A percentile compares a stretch with the other conserved stretches of the same genome.
These are phyloP conservation scores for Nycticryphes semicollaris DNA, from an alignment of 2,113 vertebrate species.

Conservation along the genomic window DNA sequence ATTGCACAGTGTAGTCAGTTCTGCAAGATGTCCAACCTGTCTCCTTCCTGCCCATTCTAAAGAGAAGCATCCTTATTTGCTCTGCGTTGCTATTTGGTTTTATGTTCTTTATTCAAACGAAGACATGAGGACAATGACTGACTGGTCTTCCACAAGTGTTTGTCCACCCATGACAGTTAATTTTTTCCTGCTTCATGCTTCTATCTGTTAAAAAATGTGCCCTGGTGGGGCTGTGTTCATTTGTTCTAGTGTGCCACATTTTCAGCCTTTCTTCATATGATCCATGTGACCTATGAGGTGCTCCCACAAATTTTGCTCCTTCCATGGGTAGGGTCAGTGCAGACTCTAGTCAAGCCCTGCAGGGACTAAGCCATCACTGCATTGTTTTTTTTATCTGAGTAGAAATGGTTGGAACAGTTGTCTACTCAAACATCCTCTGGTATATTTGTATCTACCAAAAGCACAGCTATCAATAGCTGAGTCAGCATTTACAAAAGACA, in stretches of 20 bases:
- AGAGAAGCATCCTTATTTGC: not conserved
- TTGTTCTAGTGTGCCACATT: not conserved
- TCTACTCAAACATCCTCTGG: not conserved
- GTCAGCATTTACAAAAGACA: not conserved
- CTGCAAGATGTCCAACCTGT: not conserved
- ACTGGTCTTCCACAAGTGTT: not conserved
- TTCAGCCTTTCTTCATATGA: not conserved
- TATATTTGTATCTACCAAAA: not conserved
- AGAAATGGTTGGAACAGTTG: not conserved
- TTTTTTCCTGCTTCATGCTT: not conserved
- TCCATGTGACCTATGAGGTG: fast-evolving
- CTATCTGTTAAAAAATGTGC: not conserved
- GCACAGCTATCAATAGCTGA: not conserved
- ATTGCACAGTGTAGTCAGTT: not conserved
- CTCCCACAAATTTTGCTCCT: fast-evolving
- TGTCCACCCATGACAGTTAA: not conserved
- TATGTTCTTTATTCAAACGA: not conserved
- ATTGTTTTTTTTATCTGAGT: not conserved
- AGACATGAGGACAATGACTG: not conserved
- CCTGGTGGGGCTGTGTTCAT: not conserved
- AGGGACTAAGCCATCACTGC: not conserved
- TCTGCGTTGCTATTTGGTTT: not conserved
- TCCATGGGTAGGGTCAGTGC: not conserved
- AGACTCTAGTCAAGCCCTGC: not conserved
- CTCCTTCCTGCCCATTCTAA: not conserved